Evolutionary conservation across 2,113 vertebrate species (phyloP).

Genomic region (Otis tarda): DNA sequence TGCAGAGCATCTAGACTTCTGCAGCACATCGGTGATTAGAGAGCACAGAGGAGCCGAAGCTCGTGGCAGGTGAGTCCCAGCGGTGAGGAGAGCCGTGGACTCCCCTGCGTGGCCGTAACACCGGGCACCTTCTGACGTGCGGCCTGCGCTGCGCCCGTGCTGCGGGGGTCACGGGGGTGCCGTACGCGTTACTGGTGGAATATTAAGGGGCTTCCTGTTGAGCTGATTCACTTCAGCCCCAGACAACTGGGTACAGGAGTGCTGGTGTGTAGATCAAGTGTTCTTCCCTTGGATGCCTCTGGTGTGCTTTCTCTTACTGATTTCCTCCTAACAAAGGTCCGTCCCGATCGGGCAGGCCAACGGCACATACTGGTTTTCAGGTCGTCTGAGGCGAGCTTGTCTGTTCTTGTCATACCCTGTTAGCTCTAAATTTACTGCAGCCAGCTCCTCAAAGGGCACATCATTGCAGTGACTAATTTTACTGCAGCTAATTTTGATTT

Average conservation of each 20-base stretch:
- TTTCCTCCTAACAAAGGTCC: background rate
- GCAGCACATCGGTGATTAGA: background rate
- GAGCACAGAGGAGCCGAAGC: background rate
- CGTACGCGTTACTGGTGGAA: background rate
- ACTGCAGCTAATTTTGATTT: background rate
- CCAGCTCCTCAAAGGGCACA: conserved; percentile 3
- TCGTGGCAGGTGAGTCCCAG: background rate
- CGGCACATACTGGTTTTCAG: background rate
- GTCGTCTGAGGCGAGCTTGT: background rate
- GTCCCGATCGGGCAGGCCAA: background rate
- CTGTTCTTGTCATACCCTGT: background rate
- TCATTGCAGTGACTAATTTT: conserved; percentile 8
- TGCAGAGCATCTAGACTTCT: background rate
- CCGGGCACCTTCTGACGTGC: background rate
- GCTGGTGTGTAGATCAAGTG: background rate
- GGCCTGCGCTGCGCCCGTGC: background rate
- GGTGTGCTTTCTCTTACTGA: background rate
- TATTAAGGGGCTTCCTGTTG: background rate
- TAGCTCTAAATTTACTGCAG: conserved; percentile 3
- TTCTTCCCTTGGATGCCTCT: background rate
- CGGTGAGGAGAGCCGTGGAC: background rate
- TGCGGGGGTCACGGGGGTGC: background rate
- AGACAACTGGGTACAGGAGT: background rate
- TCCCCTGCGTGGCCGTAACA: background rate
- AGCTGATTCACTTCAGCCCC: background rate